These are phyloP conservation scores for Engraulis encrasicolus DNA, from an alignment of 2,113 vertebrate species.

Conservation along the genomic window DNA sequence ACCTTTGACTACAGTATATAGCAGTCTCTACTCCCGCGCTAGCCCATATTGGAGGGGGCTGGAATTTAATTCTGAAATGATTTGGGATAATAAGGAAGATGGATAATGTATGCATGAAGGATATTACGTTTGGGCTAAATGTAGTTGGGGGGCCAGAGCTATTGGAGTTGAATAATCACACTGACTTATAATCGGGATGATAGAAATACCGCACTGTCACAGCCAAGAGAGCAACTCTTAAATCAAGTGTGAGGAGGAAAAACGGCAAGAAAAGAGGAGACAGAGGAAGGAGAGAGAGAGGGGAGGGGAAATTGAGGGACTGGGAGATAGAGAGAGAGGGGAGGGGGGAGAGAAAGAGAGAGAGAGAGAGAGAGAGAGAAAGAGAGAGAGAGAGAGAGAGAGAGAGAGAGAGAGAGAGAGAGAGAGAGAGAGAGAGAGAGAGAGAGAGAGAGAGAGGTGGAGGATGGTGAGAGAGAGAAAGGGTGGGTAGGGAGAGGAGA, in stretches of 20 bases:
- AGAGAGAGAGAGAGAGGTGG: too few species aligned
- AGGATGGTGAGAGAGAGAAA: too few species aligned
- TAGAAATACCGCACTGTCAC: slow-evolving; percentile 98
- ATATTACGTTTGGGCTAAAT: slow-evolving; percentile 99
- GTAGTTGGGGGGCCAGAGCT: slow-evolving; percentile 88
- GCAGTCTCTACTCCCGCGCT: slow-evolving; percentile 87
- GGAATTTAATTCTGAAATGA: slow-evolving; percentile 98
- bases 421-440: too few species aligned
- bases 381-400: too few species aligned
- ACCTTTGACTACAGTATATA: slow-evolving; percentile 98
- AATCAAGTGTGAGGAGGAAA: slow-evolving; percentile 84
- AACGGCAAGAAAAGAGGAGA: too few species aligned
- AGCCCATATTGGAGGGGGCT: slow-evolving; percentile 91
- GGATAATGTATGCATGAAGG: slow-evolving; percentile 99
- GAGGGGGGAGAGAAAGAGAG: slow-evolving; percentile 46
- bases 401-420: too few species aligned
- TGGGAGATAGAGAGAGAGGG: too few species aligned
- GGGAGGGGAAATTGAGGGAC: too few species aligned
- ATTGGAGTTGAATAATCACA: slow-evolving; percentile 96
- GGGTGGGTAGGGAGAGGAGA: too few species aligned
- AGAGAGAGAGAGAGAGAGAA: slow-evolving; percentile 32
- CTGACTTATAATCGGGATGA: slow-evolving; percentile 93
- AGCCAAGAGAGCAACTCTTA: slow-evolving; percentile 91
- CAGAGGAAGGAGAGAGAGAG: too few species aligned
- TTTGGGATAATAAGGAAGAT: slow-evolving; percentile 97